Evolutionary conservation across 2,888 invertebrate genomes (phyloP).

Genomic region (Glaucopsyche alexis): DNA sequence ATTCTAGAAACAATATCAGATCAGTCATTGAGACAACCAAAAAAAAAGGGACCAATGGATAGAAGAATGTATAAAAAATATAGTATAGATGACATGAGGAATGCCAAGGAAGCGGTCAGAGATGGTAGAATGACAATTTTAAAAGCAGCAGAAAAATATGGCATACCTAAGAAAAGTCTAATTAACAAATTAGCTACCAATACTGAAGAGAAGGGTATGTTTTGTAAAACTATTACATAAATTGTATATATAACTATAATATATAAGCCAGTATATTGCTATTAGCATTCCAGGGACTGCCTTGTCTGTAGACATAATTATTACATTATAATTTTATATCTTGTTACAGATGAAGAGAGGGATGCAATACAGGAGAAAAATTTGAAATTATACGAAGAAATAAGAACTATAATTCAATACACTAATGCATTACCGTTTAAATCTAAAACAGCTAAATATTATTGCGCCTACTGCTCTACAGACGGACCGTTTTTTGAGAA

Average conservation of each 20-base stretch:
- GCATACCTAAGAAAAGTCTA: conserved; percentile 55
- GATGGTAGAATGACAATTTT: conserved; percentile 38
- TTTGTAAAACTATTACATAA: background rate
- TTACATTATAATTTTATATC: background rate
- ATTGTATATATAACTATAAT: no score
- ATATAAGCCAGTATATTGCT: no score
- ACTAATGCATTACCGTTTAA: conserved; percentile 62
- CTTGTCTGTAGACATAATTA: no score
- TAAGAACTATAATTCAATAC: conserved; percentile 50
- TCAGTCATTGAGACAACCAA: conserved; percentile 28
- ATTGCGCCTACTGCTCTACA: conserved; percentile 56
- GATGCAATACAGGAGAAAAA: conserved; percentile 37
- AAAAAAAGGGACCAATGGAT: conserved; percentile 32
- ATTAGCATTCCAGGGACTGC: no score
- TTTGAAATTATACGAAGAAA: conserved; percentile 48
- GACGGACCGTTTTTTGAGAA: conserved; percentile 47
- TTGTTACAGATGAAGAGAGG: conserved; percentile 35
- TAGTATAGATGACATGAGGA: conserved; percentile 43
- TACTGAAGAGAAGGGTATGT: conserved; percentile 22
- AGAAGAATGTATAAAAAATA: conserved; percentile 51
- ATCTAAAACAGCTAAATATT: conserved; percentile 45
- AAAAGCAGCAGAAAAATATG: conserved; percentile 46
- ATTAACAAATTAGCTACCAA: conserved; percentile 35
- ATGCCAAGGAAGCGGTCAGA: conserved; percentile 46
- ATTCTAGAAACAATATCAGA: conserved; percentile 30